Conservation (phyloP, 2,888 invertebrate genomes). For the Dynastes grantii region DNA sequence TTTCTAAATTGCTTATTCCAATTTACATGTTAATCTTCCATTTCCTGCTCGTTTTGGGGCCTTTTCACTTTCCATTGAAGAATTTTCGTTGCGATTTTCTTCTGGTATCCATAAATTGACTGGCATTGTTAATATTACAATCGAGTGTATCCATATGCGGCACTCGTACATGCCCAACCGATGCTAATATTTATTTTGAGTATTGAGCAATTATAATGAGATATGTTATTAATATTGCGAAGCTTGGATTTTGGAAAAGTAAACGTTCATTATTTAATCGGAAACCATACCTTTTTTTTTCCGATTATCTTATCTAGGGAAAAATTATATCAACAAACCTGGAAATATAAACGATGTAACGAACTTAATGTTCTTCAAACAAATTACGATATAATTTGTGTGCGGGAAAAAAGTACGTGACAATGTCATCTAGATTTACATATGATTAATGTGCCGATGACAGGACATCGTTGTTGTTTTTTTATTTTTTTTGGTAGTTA, state of each 20-base stretch:
- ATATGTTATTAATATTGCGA: neutral
- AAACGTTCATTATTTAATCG: neutral
- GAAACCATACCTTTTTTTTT: neutral
- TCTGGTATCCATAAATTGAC: too few relatives aligned
- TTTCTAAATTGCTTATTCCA: too few relatives aligned
- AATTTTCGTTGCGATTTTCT: too few relatives aligned
- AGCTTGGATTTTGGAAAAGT: too few relatives aligned
- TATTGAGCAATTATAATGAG: neutral
- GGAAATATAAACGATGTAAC: conserved; percentile 10
- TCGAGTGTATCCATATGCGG: neutral
- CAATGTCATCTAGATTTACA: conserved; percentile 15
- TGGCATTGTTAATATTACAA: neutral
- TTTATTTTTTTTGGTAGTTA: neutral
- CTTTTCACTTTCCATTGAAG: too few relatives aligned
- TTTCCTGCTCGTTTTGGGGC: too few relatives aligned
- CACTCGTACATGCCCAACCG: neutral
- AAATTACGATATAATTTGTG: conserved; percentile 33
- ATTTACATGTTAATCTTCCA: too few relatives aligned
- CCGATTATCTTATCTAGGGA: conserved; percentile 9
- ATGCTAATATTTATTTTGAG: neutral
- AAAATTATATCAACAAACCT: conserved; percentile 25
- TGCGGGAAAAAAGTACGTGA: neutral
- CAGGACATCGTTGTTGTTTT: neutral
- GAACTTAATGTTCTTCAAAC: conserved; percentile 28
- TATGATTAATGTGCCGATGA: neutral